Evolutionary conservation across 2,113 vertebrate species (phyloP).

Genomic region (Struthidea cinerea): DNA sequence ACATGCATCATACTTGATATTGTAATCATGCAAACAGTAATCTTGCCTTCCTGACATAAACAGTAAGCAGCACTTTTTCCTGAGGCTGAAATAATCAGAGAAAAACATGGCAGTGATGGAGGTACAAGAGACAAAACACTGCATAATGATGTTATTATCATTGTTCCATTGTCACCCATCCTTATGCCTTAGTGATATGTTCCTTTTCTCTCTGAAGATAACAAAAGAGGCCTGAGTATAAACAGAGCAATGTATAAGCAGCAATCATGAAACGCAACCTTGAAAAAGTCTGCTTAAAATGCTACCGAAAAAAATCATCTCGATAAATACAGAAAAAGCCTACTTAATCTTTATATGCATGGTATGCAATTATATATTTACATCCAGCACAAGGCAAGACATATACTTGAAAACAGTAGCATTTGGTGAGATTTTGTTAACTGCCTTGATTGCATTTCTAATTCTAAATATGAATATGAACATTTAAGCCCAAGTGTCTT

Average conservation of each 20-base stretch:
- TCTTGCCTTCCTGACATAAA: conserved; percentile 62
- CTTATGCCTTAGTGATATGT: conserved; percentile 24
- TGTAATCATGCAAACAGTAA: conserved; percentile 58
- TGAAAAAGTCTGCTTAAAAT: background rate
- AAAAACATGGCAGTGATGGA: conserved; percentile 58
- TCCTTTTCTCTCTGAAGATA: conserved; percentile 22
- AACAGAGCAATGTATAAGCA: background rate
- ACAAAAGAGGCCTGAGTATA: conserved; percentile 22
- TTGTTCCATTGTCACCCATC: conserved; percentile 59
- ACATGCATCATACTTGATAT: conserved; percentile 23
- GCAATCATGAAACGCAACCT: background rate
- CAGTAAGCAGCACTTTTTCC: conserved; percentile 55
- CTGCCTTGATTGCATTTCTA: conserved; percentile 56
- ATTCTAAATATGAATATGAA: conserved; percentile 34
- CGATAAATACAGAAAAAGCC: conserved; percentile 27
- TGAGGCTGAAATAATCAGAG: conserved; percentile 68
- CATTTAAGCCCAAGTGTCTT: conserved; percentile 16
- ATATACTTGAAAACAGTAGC: conserved; percentile 31
- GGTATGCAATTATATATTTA: conserved; percentile 28
- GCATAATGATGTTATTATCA: conserved; percentile 54
- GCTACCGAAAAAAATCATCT: background rate
- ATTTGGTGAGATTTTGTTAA: conserved; percentile 41
- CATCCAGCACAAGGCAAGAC: conserved; percentile 10
- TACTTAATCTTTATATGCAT: conserved; percentile 18
- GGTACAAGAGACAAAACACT: conserved; percentile 58